These are phyloP conservation scores for Aphis craccivora DNA, from an alignment of 1,140 invertebrate genomes.

Conservation along the genomic window DNA sequence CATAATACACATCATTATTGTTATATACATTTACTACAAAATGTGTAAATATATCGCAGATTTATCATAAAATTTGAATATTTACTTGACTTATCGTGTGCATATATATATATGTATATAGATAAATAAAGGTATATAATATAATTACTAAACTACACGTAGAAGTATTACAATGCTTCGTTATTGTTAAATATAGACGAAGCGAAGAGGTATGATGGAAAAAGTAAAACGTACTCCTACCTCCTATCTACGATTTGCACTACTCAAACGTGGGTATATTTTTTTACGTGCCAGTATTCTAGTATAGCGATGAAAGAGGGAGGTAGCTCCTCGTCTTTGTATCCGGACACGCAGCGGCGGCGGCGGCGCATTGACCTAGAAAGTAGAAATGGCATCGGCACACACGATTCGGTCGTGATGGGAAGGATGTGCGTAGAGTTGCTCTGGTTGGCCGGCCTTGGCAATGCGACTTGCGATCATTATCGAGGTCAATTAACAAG, in stretches of 20 bases:
- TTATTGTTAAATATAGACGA: background rate
- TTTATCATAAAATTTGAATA: background rate
- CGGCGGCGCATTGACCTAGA: conserved; percentile 48
- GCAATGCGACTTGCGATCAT: conserved; percentile 43
- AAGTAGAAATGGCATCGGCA: conserved; percentile 55
- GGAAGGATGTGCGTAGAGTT: conserved; percentile 14
- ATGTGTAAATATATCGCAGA: background rate
- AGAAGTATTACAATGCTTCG: background rate
- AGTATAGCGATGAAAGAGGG: background rate
- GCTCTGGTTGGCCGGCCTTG: conserved; percentile 57
- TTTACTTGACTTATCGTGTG: background rate
- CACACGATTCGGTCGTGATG: conserved; percentile 16
- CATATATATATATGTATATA: background rate
- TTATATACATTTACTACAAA: background rate
- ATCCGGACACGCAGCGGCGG: background rate
- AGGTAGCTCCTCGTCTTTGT: conserved; percentile 1
- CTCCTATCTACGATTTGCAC: background rate
- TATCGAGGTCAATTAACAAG: conserved; percentile 57
- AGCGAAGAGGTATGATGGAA: background rate
- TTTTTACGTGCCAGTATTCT: background rate
- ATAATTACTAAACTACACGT: background rate
- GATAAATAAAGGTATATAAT: too few species aligned
- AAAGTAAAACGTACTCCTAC: background rate
- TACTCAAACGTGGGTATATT: background rate
- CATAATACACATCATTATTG: background rate